phyloP scores from a whole-genome alignment of 2,797 vertebrate species.

The Gymnoscopelus microlampas region DNA sequence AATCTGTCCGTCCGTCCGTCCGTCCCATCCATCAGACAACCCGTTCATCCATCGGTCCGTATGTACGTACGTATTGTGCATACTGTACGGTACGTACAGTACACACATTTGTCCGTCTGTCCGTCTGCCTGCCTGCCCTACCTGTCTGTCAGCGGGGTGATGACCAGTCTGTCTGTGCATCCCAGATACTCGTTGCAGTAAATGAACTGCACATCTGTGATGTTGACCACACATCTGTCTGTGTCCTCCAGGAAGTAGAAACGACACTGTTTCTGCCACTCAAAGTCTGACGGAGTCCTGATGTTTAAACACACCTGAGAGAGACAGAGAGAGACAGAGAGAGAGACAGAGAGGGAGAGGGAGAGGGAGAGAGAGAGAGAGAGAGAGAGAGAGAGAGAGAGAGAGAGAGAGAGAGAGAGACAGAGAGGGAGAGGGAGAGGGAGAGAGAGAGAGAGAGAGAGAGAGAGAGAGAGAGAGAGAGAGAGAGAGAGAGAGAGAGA shows the following conservation, averaged over 20 bases:
- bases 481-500: not conserved
- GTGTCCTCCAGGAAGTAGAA: constrained; percentile 87
- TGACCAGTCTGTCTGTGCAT: constrained; percentile 88
- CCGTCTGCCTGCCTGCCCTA: constrained; percentile 36
- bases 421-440: too few species aligned
- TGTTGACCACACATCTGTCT: constrained; percentile 84
- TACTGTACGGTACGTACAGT: too few species aligned
- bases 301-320: constrained; percentile 83
- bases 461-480: not conserved
- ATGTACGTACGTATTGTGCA: not conserved
- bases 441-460: too few species aligned
- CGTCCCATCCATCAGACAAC: too few species aligned
- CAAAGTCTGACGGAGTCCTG: constrained; percentile 82
- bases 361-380: not conserved
- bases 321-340: not conserved
- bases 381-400: not conserved
- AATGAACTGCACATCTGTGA: constrained; percentile 88
- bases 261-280: constrained; percentile 88
- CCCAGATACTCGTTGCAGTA: constrained; percentile 91
- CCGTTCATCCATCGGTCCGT: too few species aligned
- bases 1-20: too few species aligned
- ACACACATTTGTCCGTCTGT: not conserved
- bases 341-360: not conserved
- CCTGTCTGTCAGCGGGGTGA: constrained; percentile 89
- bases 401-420: not conserved